A percentile compares a stretch with the other conserved stretches of the same genome.
Evolutionary conservation across 1,140 invertebrate species (phyloP).

Genomic region (Bombus huntii): DNA sequence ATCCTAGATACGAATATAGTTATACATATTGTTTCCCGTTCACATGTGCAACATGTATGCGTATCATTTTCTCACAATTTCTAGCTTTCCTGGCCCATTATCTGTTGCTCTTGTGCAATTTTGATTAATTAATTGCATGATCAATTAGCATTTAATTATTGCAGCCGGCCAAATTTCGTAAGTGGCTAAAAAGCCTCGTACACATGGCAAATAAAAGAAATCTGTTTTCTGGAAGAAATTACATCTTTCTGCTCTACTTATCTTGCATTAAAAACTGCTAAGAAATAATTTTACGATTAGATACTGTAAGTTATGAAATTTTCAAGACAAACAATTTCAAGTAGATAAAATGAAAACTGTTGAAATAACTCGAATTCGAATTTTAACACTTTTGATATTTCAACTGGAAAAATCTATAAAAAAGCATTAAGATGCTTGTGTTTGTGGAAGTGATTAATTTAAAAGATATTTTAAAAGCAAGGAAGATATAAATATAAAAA

Average conservation of each 20-base stretch:
- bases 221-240: neutral
- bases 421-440: no score
- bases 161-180: slow-evolving; percentile 31
- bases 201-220: neutral
- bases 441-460: no score
- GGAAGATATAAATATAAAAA: no score
- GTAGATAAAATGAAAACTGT: neutral
- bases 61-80: slow-evolving; percentile 60
- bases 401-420: no score
- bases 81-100: slow-evolving; percentile 38
- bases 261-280: no score
- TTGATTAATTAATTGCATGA: slow-evolving; percentile 57
- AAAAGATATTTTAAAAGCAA: no score
- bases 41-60: slow-evolving; percentile 33
- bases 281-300: neutral
- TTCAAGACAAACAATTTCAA: no score
- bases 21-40: slow-evolving; percentile 56
- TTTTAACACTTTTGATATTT: no score
- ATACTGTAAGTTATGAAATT: neutral
- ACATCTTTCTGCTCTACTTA: neutral
- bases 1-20: slow-evolving; percentile 55
- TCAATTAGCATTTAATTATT: slow-evolving; percentile 46
- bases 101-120: slow-evolving; percentile 56
- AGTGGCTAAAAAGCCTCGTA: neutral
- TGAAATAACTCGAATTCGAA: no score